Base-by-base conservation (phyloP, 35 echinoderm and acorn worm species). In the Eucidaris tribuloides region DNA sequence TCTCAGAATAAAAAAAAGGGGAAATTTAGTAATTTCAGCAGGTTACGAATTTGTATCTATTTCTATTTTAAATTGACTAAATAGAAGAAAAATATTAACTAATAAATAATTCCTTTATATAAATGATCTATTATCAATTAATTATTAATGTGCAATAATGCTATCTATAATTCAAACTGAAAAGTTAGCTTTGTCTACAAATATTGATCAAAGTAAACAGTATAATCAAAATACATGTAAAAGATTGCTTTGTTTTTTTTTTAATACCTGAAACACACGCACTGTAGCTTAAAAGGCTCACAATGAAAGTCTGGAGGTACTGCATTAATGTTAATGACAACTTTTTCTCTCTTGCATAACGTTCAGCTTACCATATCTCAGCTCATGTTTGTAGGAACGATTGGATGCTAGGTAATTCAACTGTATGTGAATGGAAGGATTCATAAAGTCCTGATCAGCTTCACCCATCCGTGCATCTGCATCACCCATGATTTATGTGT, bases 391-490 rank as follows among this genome's bases (percentile, higher is more conserved):
- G 59, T 92, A 66, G 62, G 92, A 97, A 44, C 94, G 68, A 46
- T 97, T 97, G n/a, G 89, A 4, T 90, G 52, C 85, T 71, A 34
- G 94, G 86, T n/a, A 97, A 86, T 63, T 97, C 94, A 97, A 97
- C 62, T 97, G 94, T 18, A 90, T 92, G 25, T 76, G 62, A 43
- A 92, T 76, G 0, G 94, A 97, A 35, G 4, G 91, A 87, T 79
- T 93, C 96, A 62, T 99, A 99, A 49, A 90, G 93, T 50, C 93
- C 96, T 45, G 93, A 81, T 34, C 96, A 15, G 96, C 96, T 78
- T 93, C 93, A 9, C 93, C 96, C 83, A 99, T 90, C 30, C 83
- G 52, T 3, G 96, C 87, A 39, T 88, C 96, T 30, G 79, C 54
- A 32, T 38, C 81, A 7, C 65, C 79, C 52, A 93, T 90, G 18